Evolutionary conservation across 2,113 vertebrate genomes (phyloP).

Genomic region (Malurus cyaneus): DNA sequence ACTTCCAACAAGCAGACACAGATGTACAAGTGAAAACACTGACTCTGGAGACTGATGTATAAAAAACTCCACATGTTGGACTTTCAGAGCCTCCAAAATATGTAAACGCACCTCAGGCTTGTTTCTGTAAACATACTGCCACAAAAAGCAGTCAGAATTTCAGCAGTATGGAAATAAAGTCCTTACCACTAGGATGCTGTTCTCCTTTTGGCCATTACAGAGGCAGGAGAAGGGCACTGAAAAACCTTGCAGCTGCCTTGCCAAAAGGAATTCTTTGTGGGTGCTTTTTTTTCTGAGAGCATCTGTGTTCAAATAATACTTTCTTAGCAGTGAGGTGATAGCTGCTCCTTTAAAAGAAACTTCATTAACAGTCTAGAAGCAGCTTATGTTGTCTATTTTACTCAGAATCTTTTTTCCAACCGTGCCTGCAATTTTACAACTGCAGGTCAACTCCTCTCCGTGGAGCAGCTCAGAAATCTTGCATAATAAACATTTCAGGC

Average conservation of each 20-base stretch:
- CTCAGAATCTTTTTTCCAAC: not conserved
- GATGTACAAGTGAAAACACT: not conserved
- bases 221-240: not conserved
- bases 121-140: not conserved
- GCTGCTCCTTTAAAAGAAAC: not conserved
- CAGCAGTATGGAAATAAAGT: not conserved
- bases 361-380: not conserved
- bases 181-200: not conserved
- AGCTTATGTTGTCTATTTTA: not conserved
- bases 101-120: not conserved
- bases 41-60: not conserved
- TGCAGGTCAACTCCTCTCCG: not conserved
- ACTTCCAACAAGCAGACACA: not conserved
- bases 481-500: not conserved
- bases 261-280: not conserved
- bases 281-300: not conserved
- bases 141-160: not conserved
- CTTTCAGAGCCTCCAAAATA: not conserved
- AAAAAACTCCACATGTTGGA: not conserved
- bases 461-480: not conserved
- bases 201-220: not conserved
- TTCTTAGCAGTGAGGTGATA: slow-evolving; percentile 41
- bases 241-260: slow-evolving; percentile 25
- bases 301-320: not conserved
- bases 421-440: not conserved